These are phyloP conservation scores for Eriosoma lanigerum DNA, from an alignment of 1,140 invertebrate genomes.

Conservation along the genomic window DNA sequence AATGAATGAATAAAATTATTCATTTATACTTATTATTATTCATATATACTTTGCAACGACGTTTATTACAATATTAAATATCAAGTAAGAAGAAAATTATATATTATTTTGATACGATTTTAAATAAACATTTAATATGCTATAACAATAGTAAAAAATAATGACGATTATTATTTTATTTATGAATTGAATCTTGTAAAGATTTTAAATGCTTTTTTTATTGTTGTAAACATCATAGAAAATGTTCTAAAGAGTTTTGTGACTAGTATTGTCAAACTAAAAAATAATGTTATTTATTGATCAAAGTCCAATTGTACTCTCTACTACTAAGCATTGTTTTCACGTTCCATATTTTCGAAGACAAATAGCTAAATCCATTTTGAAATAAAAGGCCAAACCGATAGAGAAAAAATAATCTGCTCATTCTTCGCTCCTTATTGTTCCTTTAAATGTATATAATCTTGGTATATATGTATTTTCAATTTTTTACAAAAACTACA, in stretches of 20 bases:
- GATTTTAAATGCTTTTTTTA: background rate
- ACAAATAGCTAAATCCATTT: constrained; percentile 9
- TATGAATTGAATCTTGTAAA: too few relatives aligned
- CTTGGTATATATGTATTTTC: too few relatives aligned
- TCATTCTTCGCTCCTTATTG: background rate
- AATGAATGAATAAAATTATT: too few relatives aligned
- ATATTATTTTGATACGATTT: too few relatives aligned
- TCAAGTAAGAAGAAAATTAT: too few relatives aligned
- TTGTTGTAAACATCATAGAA: background rate
- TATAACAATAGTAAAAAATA: too few relatives aligned
- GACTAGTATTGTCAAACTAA: background rate
- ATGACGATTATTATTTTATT: too few relatives aligned
- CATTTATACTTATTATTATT: too few relatives aligned
- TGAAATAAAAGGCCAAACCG: background rate
- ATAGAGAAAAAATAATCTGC: background rate
- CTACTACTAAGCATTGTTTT: constrained; percentile 16
- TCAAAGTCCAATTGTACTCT: background rate
- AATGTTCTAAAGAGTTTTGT: background rate
- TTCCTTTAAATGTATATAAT: background rate
- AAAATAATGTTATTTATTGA: constrained; percentile 7
- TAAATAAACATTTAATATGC: too few relatives aligned
- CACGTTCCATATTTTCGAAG: constrained; percentile 7
- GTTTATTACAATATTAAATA: too few relatives aligned
- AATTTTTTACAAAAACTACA: too few relatives aligned
- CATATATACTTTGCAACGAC: too few relatives aligned